Evolutionary conservation across 2,797 vertebrate species (phyloP).

Genomic region (Fundulus diaphanus): DNA sequence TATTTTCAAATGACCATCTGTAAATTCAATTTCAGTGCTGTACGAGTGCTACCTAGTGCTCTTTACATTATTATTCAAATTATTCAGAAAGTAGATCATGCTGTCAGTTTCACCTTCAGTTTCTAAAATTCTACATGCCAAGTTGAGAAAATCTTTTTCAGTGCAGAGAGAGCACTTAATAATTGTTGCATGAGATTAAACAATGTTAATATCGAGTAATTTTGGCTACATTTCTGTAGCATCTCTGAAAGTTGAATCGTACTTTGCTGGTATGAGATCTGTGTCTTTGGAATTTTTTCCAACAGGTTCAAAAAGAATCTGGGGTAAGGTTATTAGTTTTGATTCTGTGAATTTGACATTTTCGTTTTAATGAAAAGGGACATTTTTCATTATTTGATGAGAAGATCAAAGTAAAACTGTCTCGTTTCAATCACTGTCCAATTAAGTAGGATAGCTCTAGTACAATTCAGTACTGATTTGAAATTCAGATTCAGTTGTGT

Average conservation of each 20-base stretch:
- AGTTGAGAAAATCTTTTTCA: too few species aligned
- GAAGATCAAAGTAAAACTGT: background rate
- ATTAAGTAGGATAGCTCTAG: background rate
- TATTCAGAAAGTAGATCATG: too few species aligned
- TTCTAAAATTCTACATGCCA: too few species aligned
- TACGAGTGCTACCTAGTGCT: too few species aligned
- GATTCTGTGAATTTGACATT: background rate
- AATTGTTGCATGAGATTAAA: background rate
- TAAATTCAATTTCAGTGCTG: too few species aligned
- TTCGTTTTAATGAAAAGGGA: background rate
- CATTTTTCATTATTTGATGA: background rate
- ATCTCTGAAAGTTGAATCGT: background rate
- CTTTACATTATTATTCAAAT: too few species aligned
- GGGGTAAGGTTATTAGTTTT: background rate
- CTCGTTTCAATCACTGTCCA: background rate
- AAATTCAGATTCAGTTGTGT: background rate
- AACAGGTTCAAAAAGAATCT: too few species aligned
- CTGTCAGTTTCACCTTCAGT: too few species aligned
- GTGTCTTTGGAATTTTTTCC: background rate
- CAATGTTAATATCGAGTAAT: background rate
- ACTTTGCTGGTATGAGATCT: background rate
- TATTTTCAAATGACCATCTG: too few species aligned
- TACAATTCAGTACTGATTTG: background rate
- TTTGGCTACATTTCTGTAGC: background rate
- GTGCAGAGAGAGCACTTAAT: background rate